Conservation (phyloP, 2,113 vertebrate genomes). For the Pycnonotus jocosus region DNA sequence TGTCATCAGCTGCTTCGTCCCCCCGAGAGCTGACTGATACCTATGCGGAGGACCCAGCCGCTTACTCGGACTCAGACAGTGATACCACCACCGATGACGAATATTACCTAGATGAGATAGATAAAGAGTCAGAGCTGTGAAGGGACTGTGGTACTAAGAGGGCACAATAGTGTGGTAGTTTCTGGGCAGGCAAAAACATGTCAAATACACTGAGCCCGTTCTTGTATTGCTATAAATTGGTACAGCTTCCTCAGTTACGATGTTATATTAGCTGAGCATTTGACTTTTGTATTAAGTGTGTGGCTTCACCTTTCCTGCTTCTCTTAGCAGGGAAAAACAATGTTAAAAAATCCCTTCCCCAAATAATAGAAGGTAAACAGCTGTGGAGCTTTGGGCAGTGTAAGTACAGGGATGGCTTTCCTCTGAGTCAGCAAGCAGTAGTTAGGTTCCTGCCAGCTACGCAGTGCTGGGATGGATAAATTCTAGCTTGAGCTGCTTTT, state of each 20-base stretch:
- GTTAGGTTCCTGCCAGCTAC: neutral
- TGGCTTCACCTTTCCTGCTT: neutral
- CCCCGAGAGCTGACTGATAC: slow-evolving; percentile 59
- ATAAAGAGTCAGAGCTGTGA: slow-evolving; percentile 81
- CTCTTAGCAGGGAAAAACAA: neutral
- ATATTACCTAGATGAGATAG: slow-evolving; percentile 85
- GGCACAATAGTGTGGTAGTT: neutral
- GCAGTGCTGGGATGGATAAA: neutral
- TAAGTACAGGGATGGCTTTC: slow-evolving; percentile 7
- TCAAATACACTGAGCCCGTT: neutral
- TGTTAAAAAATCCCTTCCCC: neutral
- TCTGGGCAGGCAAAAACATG: neutral
- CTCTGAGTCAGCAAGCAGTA: slow-evolving; percentile 20
- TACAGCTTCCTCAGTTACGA: neutral
- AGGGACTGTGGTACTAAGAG: neutral
- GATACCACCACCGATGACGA: slow-evolving; percentile 94
- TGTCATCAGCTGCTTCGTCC: slow-evolving; percentile 60
- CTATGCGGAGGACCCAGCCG: slow-evolving; percentile 52
- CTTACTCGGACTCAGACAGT: slow-evolving; percentile 81
- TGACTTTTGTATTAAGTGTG: neutral
- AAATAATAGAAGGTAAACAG: neutral
- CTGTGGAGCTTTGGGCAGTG: neutral
- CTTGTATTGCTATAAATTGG: neutral
- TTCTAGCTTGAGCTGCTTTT: neutral
- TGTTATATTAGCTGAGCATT: neutral